Conservation (phyloP, 2,888 invertebrate genomes). For the Phengaris arion region DNA sequence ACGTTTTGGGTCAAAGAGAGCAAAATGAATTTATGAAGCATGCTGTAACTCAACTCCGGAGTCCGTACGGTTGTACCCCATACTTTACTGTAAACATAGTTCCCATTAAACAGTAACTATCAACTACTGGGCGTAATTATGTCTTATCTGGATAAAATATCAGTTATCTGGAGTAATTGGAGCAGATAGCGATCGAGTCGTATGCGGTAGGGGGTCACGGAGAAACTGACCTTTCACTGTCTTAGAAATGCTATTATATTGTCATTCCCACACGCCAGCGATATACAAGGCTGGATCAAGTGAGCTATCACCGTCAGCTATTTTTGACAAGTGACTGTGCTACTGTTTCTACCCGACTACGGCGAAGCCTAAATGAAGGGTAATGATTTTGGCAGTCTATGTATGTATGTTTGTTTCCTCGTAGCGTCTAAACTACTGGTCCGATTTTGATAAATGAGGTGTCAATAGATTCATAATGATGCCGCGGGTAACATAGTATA, state of each 20-base stretch:
- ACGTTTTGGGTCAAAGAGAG: constrained; percentile 1
- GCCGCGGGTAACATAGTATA: too few relatives aligned
- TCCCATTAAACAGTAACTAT: constrained; percentile 9
- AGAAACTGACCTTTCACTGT: constrained; percentile 57
- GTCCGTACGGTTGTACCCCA: not conserved
- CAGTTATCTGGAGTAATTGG: constrained; percentile 27
- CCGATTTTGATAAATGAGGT: too few relatives aligned
- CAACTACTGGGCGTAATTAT: constrained; percentile 18
- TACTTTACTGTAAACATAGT: constrained; percentile 4
- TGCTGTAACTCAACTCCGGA: not conserved
- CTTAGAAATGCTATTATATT: constrained; percentile 57
- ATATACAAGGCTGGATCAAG: constrained; percentile 33
- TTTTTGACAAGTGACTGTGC: constrained; percentile 3
- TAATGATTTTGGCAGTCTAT: too few relatives aligned
- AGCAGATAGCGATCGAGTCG: constrained; percentile 31
- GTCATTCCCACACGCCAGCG: constrained; percentile 57
- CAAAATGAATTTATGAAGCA: constrained; percentile 8
- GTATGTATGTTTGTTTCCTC: too few relatives aligned
- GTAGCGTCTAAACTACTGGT: too few relatives aligned
- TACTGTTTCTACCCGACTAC: too few relatives aligned
- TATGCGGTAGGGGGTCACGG: constrained; percentile 48
- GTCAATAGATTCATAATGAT: too few relatives aligned
- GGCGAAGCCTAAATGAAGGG: too few relatives aligned
- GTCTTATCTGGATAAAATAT: constrained; percentile 21
- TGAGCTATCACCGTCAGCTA: constrained; percentile 34